Evolutionary conservation across 2,113 vertebrate species (phyloP).

Genomic region (Carlito syrichta): DNA sequence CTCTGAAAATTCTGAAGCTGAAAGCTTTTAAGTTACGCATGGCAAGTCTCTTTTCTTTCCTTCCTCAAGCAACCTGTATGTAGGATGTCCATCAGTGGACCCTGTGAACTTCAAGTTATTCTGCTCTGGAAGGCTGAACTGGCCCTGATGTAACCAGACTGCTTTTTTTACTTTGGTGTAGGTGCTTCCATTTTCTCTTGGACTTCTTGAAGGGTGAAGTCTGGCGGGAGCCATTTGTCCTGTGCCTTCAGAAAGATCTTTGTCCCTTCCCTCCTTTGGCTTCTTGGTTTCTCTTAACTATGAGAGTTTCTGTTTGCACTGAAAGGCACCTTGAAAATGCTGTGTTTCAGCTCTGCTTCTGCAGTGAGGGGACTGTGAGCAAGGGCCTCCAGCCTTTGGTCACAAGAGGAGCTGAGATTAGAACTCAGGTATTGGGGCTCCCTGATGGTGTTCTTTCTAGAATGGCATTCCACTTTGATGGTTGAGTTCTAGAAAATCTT

Average conservation of each 20-base stretch:
- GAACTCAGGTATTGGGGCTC: not conserved
- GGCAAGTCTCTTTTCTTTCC: not conserved
- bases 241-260: not conserved
- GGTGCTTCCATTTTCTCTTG: not conserved
- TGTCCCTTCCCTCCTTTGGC: not conserved
- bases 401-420: not conserved
- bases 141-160: not conserved
- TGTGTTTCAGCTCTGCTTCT: not conserved
- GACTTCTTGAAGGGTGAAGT: not conserved
- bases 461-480: not conserved
- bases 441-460: not conserved
- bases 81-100: not conserved
- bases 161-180: not conserved
- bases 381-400: not conserved
- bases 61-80: not conserved
- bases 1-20: not conserved
- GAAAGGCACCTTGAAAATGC: not conserved
- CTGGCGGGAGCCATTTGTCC: not conserved
- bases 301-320: not conserved
- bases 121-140: not conserved
- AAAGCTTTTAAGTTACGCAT: not conserved
- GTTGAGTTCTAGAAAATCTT: constrained; percentile 1
- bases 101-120: not conserved
- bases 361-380: not conserved
- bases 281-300: constrained; percentile 16